Percentiles rank a stretch among this genome's conserved stretches.
Evolutionary conservation across 1,140 invertebrate genomes (phyloP).

Genomic region (Pectinophora gossypiella): DNA sequence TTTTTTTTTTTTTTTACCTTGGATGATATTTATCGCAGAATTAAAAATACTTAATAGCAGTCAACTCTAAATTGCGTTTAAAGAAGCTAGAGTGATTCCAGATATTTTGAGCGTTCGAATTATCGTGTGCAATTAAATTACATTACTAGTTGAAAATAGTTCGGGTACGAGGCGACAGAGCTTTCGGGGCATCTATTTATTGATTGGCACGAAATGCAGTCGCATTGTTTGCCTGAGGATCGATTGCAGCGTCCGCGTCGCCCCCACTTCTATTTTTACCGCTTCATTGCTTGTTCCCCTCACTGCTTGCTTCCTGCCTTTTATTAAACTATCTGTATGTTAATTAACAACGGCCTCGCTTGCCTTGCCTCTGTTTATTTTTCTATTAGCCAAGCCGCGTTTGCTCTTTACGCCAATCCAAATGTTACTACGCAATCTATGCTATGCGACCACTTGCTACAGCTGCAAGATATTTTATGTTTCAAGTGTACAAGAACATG

Average conservation of each 20-base stretch:
- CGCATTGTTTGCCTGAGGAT: slow-evolving; percentile 51
- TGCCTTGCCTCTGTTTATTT: slow-evolving; percentile 50
- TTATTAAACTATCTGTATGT: slow-evolving; percentile 75
- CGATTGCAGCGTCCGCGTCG: slow-evolving; percentile 61
- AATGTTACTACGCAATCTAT: background rate
- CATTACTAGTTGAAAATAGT: too few relatives aligned
- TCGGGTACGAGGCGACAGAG: slow-evolving; percentile 1
- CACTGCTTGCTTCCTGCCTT: slow-evolving; percentile 67
- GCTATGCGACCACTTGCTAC: too few relatives aligned
- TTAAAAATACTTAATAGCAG: too few relatives aligned
- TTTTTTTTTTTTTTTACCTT: too few relatives aligned
- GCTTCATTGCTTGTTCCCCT: slow-evolving; percentile 72
- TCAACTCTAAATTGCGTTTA: too few relatives aligned
- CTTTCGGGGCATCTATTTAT: slow-evolving; percentile 45
- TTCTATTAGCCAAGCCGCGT: slow-evolving; percentile 57
- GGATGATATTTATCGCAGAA: too few relatives aligned
- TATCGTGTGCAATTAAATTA: too few relatives aligned
- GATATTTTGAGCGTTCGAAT: too few relatives aligned
- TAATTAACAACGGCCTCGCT: slow-evolving; percentile 71
- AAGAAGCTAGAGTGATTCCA: too few relatives aligned
- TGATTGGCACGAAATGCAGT: slow-evolving; percentile 55
- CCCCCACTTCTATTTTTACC: slow-evolving; percentile 72
- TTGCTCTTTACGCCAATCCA: slow-evolving; percentile 27
- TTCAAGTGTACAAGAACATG: background rate
- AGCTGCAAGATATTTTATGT: too few relatives aligned